phyloP scores from a whole-genome alignment of 2,113 vertebrate genomes.

The Sebastes fasciatus region DNA sequence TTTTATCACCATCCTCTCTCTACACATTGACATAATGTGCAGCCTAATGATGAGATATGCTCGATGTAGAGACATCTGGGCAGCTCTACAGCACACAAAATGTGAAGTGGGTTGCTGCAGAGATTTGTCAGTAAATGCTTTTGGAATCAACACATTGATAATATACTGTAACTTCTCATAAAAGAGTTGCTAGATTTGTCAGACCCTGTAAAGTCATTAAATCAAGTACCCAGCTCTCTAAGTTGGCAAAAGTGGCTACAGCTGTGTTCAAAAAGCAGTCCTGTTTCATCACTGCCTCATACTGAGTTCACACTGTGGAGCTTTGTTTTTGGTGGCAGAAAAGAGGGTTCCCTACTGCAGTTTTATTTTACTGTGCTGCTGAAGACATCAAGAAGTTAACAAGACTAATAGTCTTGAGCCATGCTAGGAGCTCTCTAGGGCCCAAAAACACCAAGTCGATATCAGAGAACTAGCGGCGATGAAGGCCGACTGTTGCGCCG shows the following conservation, averaged over 20 bases:
- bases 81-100: constrained; percentile 19
- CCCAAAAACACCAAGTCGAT: too few relatives aligned
- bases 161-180: constrained; percentile 41
- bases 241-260: constrained; percentile 46
- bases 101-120: constrained; percentile 34
- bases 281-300: constrained; percentile 32
- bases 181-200: constrained; percentile 40
- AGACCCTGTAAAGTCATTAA: constrained; percentile 56
- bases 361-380: background rate
- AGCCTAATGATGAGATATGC: constrained; percentile 34
- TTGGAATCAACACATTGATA: constrained; percentile 39
- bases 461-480: too few relatives aligned
- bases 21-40: constrained; percentile 16
- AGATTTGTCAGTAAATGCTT: constrained; percentile 41
- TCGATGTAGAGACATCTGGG: constrained; percentile 42
- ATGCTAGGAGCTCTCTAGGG: background rate
- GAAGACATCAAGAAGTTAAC: constrained; percentile 3
- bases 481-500: too few relatives aligned
- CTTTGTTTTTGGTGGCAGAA: constrained; percentile 30
- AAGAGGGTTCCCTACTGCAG: constrained; percentile 18
- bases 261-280: constrained; percentile 54
- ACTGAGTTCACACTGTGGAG: constrained; percentile 18
- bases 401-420: background rate
- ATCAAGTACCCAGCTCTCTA: constrained; percentile 47
- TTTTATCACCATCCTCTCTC: constrained; percentile 24